phyloP scores from a whole-genome alignment of 2,113 vertebrate genomes.

The rat (Rattus norvegicus) region DNA sequence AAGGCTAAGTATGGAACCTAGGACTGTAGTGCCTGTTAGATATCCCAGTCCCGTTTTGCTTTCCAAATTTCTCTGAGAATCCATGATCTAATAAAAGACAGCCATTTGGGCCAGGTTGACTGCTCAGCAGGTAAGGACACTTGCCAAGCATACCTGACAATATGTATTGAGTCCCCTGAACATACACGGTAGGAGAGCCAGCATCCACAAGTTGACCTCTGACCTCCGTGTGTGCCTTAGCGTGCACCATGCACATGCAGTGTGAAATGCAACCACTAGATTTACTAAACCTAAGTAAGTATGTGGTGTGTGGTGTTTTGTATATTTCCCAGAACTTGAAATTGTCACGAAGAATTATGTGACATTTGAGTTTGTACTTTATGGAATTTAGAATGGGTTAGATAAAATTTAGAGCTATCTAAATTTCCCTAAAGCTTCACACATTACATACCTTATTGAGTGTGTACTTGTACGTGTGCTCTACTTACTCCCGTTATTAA shows the following conservation, averaged over 20 bases:
- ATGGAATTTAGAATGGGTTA: constrained; percentile 45
- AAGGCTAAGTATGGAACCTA: neutral
- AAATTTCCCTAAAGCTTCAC: neutral
- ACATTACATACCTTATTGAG: neutral
- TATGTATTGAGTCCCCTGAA: neutral
- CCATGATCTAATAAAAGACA: constrained; percentile 11
- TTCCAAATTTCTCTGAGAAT: neutral
- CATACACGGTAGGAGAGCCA: neutral
- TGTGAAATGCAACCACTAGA: neutral
- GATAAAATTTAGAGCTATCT: neutral
- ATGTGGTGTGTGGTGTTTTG: neutral
- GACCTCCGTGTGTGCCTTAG: neutral
- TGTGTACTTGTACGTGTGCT: neutral
- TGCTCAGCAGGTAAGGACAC: neutral
- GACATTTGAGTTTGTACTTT: constrained; percentile 29
- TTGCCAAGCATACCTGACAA: neutral
- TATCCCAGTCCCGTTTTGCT: neutral
- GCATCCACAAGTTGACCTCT: neutral
- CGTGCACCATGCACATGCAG: neutral
- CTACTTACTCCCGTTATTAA: neutral
- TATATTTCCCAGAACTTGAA: constrained; percentile 30
- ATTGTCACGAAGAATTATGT: constrained; percentile 17
- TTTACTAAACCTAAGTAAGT: neutral
- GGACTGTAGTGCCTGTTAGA: neutral
- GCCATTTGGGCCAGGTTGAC: neutral